Evolutionary conservation across 1,140 invertebrate genomes (phyloP).

Genomic region (Drosophila pachea): DNA sequence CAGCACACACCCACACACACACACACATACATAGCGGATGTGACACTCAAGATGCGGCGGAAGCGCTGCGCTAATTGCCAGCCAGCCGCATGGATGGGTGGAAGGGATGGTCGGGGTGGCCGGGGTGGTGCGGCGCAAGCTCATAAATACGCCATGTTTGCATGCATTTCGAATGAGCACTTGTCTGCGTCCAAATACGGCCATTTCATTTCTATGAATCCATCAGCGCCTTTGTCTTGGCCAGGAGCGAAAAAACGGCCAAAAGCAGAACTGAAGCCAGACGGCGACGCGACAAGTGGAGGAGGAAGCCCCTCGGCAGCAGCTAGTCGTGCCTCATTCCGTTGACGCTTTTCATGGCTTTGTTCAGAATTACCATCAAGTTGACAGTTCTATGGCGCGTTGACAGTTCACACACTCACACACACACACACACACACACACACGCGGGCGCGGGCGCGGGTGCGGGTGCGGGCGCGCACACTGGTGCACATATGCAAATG

Average conservation of each 20-base stretch:
- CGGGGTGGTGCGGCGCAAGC: constrained; percentile 14
- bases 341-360: constrained; percentile 66
- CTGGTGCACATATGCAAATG: constrained; percentile 68
- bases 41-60: constrained; percentile 65
- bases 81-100: not conserved
- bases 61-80: constrained; percentile 63
- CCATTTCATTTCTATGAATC: constrained; percentile 75
- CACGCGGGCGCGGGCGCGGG: no score
- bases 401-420: constrained; percentile 71
- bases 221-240: constrained; percentile 68
- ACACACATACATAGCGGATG: constrained; percentile 42
- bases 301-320: constrained; percentile 9
- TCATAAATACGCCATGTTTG: constrained; percentile 70
- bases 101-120: constrained; percentile 2
- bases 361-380: constrained; percentile 77
- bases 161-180: constrained; percentile 70
- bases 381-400: constrained; percentile 78
- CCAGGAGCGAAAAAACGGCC: constrained; percentile 20
- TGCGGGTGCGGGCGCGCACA: no score
- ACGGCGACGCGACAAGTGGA: constrained; percentile 48
- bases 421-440: constrained; percentile 31
- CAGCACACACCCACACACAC: not conserved
- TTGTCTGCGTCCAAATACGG: constrained; percentile 58
- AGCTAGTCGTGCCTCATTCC: constrained; percentile 18
- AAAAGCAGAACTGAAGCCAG: constrained; percentile 17